Base-by-base conservation (phyloP, 2,113 vertebrate genomes). In the Morone saxatilis region DNA sequence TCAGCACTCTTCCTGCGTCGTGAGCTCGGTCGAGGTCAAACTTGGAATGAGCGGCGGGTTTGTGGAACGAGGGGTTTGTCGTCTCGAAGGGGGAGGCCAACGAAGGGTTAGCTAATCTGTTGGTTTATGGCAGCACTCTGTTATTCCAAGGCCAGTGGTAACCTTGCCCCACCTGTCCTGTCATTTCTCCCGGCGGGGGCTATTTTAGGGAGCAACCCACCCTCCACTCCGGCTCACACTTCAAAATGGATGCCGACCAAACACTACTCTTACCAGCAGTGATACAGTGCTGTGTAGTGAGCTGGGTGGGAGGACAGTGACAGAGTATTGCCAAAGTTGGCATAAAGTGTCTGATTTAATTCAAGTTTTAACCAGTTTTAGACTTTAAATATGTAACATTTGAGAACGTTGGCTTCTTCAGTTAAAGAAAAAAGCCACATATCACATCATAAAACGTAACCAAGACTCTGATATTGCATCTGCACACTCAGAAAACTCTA, bases 151-250 rank as follows among this genome's bases (percentile, higher is more conserved):
- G 83, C 78, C 86, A 77, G 85, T 38, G 71, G 62, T 80, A 90
- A 88, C 61, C 88, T 86, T 93, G 89, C 88, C 59, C 88, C 94
- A 97, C 95, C 93, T 96, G 94, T 96, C 95, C 92, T 91, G 90
- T 93, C 95, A 95, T 79, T 95, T 96, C 96, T 94, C 90, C 90
- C 81, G 71, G 25, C 68, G 13, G 72, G 83, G 81, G 86, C 90
- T 96, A 96, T 95, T 96, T 95, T 94, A 85, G 92, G 95, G 43
- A 88, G 48, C 7, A 20, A 6, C 65, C 51, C 71, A 3, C 70
- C 36, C 45, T 60, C 36, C 40, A 69, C 84, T 71, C 40, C 51
- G 4, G 4, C 67, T 88, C 54, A 90, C 59, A 88, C 86, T 90
- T 80, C 63, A 88, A 92, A 78, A 86, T 91, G 89, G 90, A 85